Base-by-base conservation (phyloP, 2,797 vertebrate species). In the Streptopelia turtur region DNA sequence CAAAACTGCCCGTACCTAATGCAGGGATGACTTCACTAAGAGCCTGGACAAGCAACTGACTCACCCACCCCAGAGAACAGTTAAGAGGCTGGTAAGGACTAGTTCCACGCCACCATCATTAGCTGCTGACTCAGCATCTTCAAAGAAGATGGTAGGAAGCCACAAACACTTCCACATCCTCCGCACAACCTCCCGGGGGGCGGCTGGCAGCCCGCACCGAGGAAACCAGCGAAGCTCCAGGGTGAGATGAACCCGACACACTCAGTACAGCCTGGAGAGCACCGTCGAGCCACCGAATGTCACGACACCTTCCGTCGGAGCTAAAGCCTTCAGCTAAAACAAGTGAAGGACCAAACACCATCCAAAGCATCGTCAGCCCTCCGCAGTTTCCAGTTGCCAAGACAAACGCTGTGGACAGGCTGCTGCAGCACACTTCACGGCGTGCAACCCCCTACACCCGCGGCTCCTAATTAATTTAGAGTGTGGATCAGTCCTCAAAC, bases 1-100 rank as follows among this genome's bases (percentile, higher is more conserved):
- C 68, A 61, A 83, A 68, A 57, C 20, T 1, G 1, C 25, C 37
- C 0, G 0, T 41, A 45, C 1, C 0, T 30, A 74, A 79, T 0
- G 22, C 31, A 37, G 30, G 87, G 41, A 66, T 0, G 0, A 60
- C 52, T 53, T 23, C 16, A 55, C 5, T 4, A 41, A 76, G 33
- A 65, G 68, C 35, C 71, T 87, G 45, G 55, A 68, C 28, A 24
- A 83, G 41, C 6, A 74, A 65, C 25, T 22, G 20, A 41, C 37
- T 72, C 80, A 9, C n/a, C 56, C 52, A 79, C 35, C 55, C 25
- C 31, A 35, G 18, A 33, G 45, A 25, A 74, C 47, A 83, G 65
- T 12, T 30, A 45, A 22, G 49, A 71, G 27, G 43, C 63, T 61
- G 57, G 28, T 31, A 37, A 64, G 41, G 41, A 63, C 22, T 41